These are phyloP conservation scores for Dipodomys ordii DNA, from an alignment of 2,113 vertebrate species.

Conservation along the genomic window DNA sequence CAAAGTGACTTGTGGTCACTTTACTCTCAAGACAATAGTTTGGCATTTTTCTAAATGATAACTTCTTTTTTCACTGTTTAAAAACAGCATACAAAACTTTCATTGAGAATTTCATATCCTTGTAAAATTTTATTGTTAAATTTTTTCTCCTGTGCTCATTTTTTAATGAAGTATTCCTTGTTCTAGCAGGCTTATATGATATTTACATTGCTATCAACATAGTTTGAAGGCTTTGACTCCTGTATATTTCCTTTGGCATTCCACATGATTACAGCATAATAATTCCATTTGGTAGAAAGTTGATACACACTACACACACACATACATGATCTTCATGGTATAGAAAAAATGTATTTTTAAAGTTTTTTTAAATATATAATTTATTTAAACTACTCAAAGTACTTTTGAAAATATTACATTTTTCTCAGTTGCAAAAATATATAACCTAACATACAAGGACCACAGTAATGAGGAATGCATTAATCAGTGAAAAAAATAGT, in stretches of 20 bases:
- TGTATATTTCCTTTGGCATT: conserved; percentile 1
- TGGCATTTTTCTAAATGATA: conserved; percentile 7
- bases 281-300: conserved; percentile 35
- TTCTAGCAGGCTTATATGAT: not conserved
- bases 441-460: conserved; percentile 35
- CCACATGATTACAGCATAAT: not conserved
- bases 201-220: conserved; percentile 3
- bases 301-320: not conserved
- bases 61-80: not conserved
- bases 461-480: not conserved
- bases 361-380: not conserved
- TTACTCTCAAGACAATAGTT: not conserved
- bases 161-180: not conserved
- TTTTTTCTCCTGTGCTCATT: not conserved
- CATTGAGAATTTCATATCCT: not conserved
- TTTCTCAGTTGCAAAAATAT: conserved; percentile 3
- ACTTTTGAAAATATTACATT: conserved; percentile 46
- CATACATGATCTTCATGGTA: not conserved
- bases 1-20: not conserved
- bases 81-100: not conserved
- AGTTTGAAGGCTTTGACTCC: conserved; percentile 1
- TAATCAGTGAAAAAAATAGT: not conserved
- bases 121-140: not conserved
- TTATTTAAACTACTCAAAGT: conserved; percentile 48
- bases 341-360: not conserved